Evolutionary conservation across 2,797 vertebrate species (phyloP), one percentile per base, ranked within the genome.

Genomic region (Argya squamiceps): DNA sequence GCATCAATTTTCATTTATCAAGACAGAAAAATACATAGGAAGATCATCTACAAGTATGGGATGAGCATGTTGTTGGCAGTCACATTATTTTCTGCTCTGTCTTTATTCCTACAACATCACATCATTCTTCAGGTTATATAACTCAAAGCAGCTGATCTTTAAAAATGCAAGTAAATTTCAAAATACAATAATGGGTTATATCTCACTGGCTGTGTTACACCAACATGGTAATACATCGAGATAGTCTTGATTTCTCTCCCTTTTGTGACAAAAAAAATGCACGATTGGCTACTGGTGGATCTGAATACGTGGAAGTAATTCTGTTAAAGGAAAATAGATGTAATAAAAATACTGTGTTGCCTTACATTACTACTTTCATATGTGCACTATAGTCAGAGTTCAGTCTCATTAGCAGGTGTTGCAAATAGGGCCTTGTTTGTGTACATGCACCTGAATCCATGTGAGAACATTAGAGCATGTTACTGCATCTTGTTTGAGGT

Each of bases 111-210:
- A 26, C 43, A 68, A 34, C 17, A 12, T 65, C 55, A 56, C 34
- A 47, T 62, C 69, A 32, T 62, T 73, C 65, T 74, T 59, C 52
- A 76, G 69, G 32, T 81, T 79, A 69, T 56, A 11, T 67, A 82
- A 88, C 59, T 92, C 32, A 56, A 73, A 94, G 73, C 73, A 92
- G 74, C 63, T 92, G 81, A 83, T 79, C 68, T 85, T 96, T 90
- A 49, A 90, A 92, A 93, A 80, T 68, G 65, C n/a, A 67, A 81
- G 68, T 82, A 27, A 65, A 83, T 91, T 94, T 92, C 15, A 82
- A 81, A 81, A 60, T 39, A 67, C 24, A 64, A 15, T 76, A 63
- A 58, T 53, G 56, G 37, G 30, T 73, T 73, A 15, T 49, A 47
- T 62, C 64, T 95, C 53, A 64, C 80, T 37, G 41, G 21, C 44